phyloP scores from a whole-genome alignment of 2,797 vertebrate genomes.

The Phoeniculus purpureus region DNA sequence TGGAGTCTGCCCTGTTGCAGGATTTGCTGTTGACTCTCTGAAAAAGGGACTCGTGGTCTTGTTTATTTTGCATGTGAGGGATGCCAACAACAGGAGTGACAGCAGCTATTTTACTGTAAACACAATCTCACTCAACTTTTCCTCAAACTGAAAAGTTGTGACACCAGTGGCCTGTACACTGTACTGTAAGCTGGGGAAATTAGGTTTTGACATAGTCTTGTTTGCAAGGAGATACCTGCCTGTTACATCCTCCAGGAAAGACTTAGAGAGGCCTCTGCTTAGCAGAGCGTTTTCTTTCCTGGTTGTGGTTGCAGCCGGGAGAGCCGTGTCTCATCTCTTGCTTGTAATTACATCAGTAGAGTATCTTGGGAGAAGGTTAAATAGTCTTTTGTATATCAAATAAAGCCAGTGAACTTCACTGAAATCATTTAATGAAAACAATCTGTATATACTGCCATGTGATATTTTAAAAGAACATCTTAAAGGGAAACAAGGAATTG shows the following conservation, averaged over 20 bases:
- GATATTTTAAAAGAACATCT: conserved; percentile 63
- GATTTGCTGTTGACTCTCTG: neutral
- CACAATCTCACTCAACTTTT: neutral
- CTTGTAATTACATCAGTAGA: conserved; percentile 64
- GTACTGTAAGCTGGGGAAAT: neutral
- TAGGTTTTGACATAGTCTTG: neutral
- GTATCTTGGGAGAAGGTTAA: conserved; percentile 67
- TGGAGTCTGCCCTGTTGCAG: neutral
- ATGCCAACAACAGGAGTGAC: neutral
- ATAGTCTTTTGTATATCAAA: conserved; percentile 71
- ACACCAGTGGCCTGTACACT: neutral
- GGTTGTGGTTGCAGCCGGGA: conserved; percentile 5
- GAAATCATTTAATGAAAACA: conserved; percentile 66
- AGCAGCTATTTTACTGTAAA: neutral
- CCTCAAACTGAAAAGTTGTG: neutral
- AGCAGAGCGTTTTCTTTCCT: conserved; percentile 22
- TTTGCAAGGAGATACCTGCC: neutral
- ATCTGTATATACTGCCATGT: conserved; percentile 44
- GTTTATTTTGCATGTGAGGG: neutral
- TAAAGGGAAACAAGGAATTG: conserved; percentile 61
- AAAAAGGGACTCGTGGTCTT: neutral
- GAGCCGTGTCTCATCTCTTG: conserved; percentile 25
- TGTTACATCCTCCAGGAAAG: neutral
- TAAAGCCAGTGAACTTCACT: conserved; percentile 63
- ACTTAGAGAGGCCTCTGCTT: neutral